Evolutionary conservation across 2,113 vertebrate species (phyloP).

Genomic region (Eublepharis macularius): DNA sequence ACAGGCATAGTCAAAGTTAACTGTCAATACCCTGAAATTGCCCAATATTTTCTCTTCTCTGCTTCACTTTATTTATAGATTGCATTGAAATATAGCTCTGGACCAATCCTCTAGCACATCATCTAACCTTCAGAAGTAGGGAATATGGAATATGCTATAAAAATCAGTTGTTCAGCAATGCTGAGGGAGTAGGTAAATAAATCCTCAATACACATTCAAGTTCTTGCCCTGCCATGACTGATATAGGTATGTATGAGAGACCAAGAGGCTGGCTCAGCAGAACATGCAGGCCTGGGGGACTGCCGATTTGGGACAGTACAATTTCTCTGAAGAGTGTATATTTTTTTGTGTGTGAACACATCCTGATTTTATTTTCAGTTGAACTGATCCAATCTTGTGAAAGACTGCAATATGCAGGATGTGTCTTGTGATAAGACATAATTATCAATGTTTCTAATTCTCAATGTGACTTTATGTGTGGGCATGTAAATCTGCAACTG

Average conservation of each 20-base stretch:
- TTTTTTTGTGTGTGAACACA: not conserved
- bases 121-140: not conserved
- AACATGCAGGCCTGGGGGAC: constrained; percentile 37
- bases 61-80: not conserved
- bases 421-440: fast-evolving
- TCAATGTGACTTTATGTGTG: too few relatives aligned
- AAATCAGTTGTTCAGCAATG: constrained; percentile 47
- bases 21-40: not conserved
- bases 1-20: not conserved
- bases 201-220: not conserved
- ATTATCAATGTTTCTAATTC: too few relatives aligned
- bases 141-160: not conserved
- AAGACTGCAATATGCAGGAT: fast-evolving
- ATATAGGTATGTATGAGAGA: constrained; percentile 14
- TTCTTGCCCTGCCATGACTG: constrained; percentile 61
- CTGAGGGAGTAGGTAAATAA: constrained; percentile 46
- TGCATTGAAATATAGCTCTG: not conserved
- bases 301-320: constrained; percentile 21
- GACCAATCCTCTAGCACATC: constrained; percentile 3
- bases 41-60: not conserved
- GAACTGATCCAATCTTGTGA: not conserved
- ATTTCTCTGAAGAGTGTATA: constrained; percentile 9
- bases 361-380: constrained; percentile 28
- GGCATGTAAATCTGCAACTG: too few relatives aligned
- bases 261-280: constrained; percentile 46